Base-by-base conservation (phyloP, 2,797 vertebrate species). In the Momotus momota region DNA sequence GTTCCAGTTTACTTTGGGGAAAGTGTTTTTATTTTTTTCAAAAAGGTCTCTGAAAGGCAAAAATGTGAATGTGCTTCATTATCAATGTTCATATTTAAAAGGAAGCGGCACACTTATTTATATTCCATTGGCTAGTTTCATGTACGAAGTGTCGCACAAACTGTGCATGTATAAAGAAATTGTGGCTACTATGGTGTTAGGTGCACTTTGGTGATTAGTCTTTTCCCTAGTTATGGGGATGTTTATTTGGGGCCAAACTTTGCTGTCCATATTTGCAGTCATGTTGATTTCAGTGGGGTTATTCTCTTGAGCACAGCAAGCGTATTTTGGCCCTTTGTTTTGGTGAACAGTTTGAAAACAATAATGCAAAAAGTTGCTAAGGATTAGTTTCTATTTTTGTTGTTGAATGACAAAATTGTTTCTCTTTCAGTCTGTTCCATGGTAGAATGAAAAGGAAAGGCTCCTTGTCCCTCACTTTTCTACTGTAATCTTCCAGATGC, bases 41-140 rank as follows among this genome's bases (percentile, higher is more conserved):
- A 72, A 96, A 81, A 97, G 72, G 93, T 97, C 97, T 96, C 88
- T 97, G 96, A 96, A 96, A 97, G 93, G 96, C 94, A 94, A 86
- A 94, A 94, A 94, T 96, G 96, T 94, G 94, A 97, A 96, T 96
- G 93, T 95, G 97, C 86, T 98, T 96, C 93, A 91, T 96, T 88
- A 88, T 96, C 91, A 94, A 95, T 96, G 95, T 97, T 96, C 97
- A 97, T 98, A 98, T 98, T 98, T 98, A 97, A 98, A 98, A 93
- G 96, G 97, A 97, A 92, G 96, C 96, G 94, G 95, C 98, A 97
- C 98, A 97, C 97, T 98, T 98, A 97, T 97, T 97, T 96, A 88
- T 98, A 97, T 93, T 92, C 90, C 96, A 96, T 97, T 96, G 92
- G 95, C 94, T 96, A 70, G 88, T 93, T 96, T 92, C 73, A 89